Evolutionary conservation across 2,888 invertebrate genomes (phyloP).

Genomic region (Gasteruption jaculator): DNA sequence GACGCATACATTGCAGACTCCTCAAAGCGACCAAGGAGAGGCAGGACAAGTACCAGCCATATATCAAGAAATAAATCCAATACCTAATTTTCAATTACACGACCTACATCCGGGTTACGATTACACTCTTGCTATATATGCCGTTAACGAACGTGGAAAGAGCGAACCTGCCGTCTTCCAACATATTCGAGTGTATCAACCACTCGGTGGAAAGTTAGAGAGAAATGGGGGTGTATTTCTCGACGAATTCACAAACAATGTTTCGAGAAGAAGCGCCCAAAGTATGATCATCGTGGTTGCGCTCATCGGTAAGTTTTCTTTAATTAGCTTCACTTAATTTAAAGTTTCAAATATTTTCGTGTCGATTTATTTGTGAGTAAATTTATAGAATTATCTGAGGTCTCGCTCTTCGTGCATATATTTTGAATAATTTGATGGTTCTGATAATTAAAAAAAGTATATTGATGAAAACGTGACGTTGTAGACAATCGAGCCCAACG

Average conservation of each 20-base stretch:
- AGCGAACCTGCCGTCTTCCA: constrained; percentile 71
- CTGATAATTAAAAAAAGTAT: too few relatives aligned
- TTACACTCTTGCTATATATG: constrained; percentile 77
- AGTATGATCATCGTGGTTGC: constrained; percentile 42
- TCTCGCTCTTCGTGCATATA: too few relatives aligned
- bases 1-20: constrained; percentile 42
- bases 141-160: constrained; percentile 76
- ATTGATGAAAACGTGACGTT: too few relatives aligned
- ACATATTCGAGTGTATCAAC: constrained; percentile 54
- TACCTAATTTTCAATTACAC: constrained; percentile 69
- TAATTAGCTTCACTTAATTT: neutral
- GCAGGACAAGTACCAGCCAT: constrained; percentile 37
- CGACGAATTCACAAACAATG: constrained; percentile 39
- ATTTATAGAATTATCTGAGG: too few relatives aligned
- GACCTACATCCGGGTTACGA: constrained; percentile 71
- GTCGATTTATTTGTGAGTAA: too few relatives aligned
- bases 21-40: constrained; percentile 40
- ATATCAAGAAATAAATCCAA: constrained; percentile 41
- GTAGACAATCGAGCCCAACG: too few relatives aligned
- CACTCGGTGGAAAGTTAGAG: constrained; percentile 35
- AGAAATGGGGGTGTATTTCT: constrained; percentile 36
- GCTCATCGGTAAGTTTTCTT: constrained; percentile 37
- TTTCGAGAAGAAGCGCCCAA: constrained; percentile 34
- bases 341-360: neutral
- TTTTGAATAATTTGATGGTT: too few relatives aligned